phyloP scores from a whole-genome alignment of 2,797 vertebrate species.

The Ciconia nigra region DNA sequence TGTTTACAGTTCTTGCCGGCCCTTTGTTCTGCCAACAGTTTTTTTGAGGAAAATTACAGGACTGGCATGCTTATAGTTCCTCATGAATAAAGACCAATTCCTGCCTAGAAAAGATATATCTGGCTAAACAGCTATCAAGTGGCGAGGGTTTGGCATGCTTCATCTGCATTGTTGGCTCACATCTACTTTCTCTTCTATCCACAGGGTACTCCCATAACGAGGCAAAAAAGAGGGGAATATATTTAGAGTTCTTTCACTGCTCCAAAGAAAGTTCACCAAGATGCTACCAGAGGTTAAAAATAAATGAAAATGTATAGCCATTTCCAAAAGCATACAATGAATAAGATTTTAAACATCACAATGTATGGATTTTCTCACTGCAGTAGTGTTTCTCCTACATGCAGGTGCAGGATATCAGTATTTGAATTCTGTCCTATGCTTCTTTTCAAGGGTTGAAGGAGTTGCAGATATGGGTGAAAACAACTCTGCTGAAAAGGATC shows the following conservation, averaged over 20 bases:
- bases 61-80: neutral
- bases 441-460: neutral
- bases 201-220: neutral
- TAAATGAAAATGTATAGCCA: neutral
- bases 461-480: neutral
- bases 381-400: neutral
- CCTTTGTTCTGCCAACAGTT: constrained; percentile 8
- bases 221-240: neutral
- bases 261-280: neutral
- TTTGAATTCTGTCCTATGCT: neutral
- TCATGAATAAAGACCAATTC: constrained; percentile 1
- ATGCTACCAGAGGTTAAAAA: neutral
- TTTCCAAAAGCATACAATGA: neutral
- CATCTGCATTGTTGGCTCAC: neutral
- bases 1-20: neutral
- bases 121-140: neutral
- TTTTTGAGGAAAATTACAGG: constrained; percentile 33
- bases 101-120: neutral
- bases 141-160: neutral
- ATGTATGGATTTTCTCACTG: neutral
- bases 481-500: neutral
- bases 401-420: neutral
- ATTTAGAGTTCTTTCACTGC: neutral
- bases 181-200: neutral
- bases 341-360: neutral